Base-by-base conservation (phyloP, 2,113 vertebrate genomes). In the Vulpes lagopus region DNA sequence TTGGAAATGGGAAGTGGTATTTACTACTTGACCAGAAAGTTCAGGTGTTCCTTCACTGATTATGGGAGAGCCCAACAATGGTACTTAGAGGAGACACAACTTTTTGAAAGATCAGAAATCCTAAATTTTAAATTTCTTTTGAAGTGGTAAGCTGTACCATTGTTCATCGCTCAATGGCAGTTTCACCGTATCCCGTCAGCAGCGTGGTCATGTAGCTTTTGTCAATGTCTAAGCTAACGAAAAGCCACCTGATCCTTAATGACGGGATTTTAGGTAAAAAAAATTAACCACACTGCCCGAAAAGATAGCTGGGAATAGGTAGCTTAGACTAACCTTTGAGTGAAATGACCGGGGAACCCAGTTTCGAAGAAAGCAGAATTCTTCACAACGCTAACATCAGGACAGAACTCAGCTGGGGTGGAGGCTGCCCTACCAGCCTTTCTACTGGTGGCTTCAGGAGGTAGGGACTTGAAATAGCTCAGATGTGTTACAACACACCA, bases 11-110 rank as follows among this genome's bases (percentile, higher is more conserved):
- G 25, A 57, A 91, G 57, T 60, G 78, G 60, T 81, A 90, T 80
- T 84, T 91, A 88, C 64, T 64, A 96, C 57, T 32, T 88, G 65
- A n/a, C 76, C 84, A 87, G 79, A 86, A 53, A 79, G 32, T 65
- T 5, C 17, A 88, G 38, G n/a, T 49, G 11, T 76, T 25, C 88
- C 64, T 87, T 89, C 8, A 71, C 3, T 30, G 69, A 81, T 82
- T 95, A 86, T 1, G 30, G 79, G 3, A 87, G 49, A 74, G 60
- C 6, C 69, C 38, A 85, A 92, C 23, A 38, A 81, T 14, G 83
- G 38, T 65, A 62, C n/a, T 93, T 69, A 87, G 49, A 89, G 22
- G 55, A 43, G 43, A 89, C 23, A 87, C 0, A 71, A 62, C 35
- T 85, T 96, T 89, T n/a, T 43, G 6, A 89, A 95, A 93, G 60